Evolutionary conservation across 2,113 vertebrate genomes (phyloP).

Genomic region (Sapajus apella): DNA sequence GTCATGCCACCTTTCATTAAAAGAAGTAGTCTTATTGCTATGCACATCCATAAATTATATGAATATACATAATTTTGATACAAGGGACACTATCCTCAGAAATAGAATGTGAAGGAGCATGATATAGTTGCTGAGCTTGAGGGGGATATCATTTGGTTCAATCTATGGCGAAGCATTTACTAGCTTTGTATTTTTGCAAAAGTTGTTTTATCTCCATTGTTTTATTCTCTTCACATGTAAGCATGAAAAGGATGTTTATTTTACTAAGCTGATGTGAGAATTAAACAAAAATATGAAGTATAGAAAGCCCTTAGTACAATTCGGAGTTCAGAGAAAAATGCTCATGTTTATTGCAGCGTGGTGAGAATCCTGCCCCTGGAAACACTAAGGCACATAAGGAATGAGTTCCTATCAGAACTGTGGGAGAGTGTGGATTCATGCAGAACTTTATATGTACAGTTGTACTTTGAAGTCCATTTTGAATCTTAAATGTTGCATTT

Average conservation of each 20-base stretch:
- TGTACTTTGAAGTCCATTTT: neutral
- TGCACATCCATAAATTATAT: neutral
- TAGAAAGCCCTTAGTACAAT: neutral
- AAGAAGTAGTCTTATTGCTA: neutral
- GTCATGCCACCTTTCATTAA: neutral
- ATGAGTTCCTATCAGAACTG: neutral
- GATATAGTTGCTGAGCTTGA: neutral
- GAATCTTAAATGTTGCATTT: too few relatives aligned
- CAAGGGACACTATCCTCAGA: neutral
- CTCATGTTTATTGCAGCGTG: neutral
- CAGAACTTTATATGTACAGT: fast-evolving
- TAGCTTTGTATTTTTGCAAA: neutral
- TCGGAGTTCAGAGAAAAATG: neutral
- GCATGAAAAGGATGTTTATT: neutral
- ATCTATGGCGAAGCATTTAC: neutral
- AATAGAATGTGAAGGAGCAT: neutral
- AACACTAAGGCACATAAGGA: neutral
- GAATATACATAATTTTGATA: neutral
- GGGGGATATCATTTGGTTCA: neutral
- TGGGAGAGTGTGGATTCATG: neutral
- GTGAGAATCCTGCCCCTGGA: neutral
- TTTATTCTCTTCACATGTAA: neutral
- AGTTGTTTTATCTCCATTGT: neutral
- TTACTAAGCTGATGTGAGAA: neutral
- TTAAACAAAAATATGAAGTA: neutral